Base-by-base conservation (phyloP, 2,888 invertebrate species). In the Arctia plantaginis region DNA sequence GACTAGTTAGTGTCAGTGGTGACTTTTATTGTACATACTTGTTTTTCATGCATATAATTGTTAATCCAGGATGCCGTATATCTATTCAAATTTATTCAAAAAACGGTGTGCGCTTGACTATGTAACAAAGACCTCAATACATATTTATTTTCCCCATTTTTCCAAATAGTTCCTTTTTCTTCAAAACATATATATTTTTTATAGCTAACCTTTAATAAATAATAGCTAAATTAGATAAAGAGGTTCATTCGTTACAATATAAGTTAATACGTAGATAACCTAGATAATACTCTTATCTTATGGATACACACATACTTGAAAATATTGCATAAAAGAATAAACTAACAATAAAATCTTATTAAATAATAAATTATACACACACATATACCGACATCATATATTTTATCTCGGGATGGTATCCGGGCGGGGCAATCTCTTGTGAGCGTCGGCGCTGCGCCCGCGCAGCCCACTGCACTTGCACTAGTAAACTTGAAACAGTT, bases 401-500 rank as follows among this genome's bases (percentile, higher is more conserved):
- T 69, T 69, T 30, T 86, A 84, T 90, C 89, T 76, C 41, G 33
- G 69, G 84, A 86, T 72, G 47, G 41, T 68, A 77, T 80, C 39
- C 44, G 55, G 73, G 59, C 44, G 30, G n/a, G 62, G 64, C 67
- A 41, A 79, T 66, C 80, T 64, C 87, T 55, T 70, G 80, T 76
- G 88, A 83, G 81, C 71, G 72, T 65, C 73, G 70, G 71, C 69
- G 71, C 69, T 85, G 89, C 88, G 87, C 88, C 71, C 59, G 88
- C 88, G 89, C 87, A 86, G 81, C 86, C 85, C 78, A 82, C 86
- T 89, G 90, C 92, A 91, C 92, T 92, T 91, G 93, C 92, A 88
- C 91, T 86, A 90, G 87, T 93, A 92, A 93, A 93, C 92, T 92
- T 93, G 93, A 90, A 91, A 93, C 92, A 91, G 90, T 92, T 93